A percentile compares a stretch with the other conserved stretches of the same genome.
These are phyloP conservation scores for Pseudochirops cupreus DNA, from an alignment of 2,797 vertebrate species.

Conservation along the genomic window DNA sequence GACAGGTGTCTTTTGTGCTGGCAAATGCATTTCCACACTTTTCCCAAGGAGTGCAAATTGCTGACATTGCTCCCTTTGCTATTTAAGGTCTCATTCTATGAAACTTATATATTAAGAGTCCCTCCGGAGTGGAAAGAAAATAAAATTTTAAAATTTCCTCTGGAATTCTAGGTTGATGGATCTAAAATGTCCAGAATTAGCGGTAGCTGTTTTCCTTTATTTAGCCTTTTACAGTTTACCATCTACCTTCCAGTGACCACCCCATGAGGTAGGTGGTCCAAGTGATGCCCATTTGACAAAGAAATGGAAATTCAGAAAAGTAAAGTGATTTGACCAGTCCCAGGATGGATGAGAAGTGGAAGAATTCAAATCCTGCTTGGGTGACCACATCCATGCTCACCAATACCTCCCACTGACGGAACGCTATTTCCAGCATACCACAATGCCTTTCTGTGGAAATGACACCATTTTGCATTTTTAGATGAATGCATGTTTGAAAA, in stretches of 20 bases:
- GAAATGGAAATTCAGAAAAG: background rate
- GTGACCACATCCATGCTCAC: background rate
- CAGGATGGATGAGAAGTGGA: background rate
- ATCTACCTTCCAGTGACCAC: background rate
- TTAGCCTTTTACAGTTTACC: background rate
- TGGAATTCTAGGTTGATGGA: conserved; percentile 27
- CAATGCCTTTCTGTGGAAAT: conserved; percentile 1
- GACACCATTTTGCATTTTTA: conserved; percentile 51
- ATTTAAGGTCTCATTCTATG: conserved; percentile 42
- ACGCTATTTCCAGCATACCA: background rate
- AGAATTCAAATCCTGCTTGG: background rate
- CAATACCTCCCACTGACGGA: background rate
- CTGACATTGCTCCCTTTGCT: conserved; percentile 5
- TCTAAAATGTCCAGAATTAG: conserved; percentile 16
- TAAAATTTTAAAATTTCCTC: background rate
- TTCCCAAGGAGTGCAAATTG: conserved; percentile 38
- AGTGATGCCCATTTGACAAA: background rate
- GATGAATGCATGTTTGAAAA: conserved; percentile 22
- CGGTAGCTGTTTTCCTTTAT: background rate
- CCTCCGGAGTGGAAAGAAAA: background rate
- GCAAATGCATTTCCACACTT: background rate
- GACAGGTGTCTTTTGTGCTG: conserved; percentile 20
- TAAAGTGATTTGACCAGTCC: background rate
- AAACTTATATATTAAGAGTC: conserved; percentile 42
- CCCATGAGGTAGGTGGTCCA: background rate